phyloP scores from a whole-genome alignment of 2,797 vertebrate genomes.

The Capromys pilorides region DNA sequence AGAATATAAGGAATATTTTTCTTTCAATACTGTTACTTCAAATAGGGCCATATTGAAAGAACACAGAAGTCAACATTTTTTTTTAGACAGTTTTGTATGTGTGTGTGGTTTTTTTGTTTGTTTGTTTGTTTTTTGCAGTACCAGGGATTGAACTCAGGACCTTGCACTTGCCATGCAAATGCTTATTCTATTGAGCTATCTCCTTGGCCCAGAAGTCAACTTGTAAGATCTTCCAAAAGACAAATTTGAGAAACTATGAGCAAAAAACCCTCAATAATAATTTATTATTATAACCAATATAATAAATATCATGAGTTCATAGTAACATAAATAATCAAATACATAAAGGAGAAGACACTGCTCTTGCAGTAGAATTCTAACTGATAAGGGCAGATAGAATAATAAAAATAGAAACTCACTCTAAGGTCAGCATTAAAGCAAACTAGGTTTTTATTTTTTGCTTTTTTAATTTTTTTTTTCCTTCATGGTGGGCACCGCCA shows the following conservation, averaged over 20 bases:
- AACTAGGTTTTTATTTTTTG: neutral
- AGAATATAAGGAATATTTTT: neutral
- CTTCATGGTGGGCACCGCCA: too few species aligned
- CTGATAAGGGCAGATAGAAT: neutral
- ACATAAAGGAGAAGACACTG: neutral
- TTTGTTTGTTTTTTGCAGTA: too few species aligned
- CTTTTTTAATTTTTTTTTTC: too few species aligned
- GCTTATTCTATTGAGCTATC: too few species aligned
- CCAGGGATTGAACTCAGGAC: too few species aligned
- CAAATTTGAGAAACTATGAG: neutral
- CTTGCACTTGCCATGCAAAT: too few species aligned
- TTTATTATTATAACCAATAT: conserved; percentile 13
- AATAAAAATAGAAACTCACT: conserved; percentile 43
- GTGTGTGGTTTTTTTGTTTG: too few species aligned
- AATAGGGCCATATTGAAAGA: neutral
- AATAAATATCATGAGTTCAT: conserved; percentile 8
- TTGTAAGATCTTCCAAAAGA: neutral
- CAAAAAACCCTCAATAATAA: neutral
- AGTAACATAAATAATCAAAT: conserved; percentile 30
- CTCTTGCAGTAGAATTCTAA: neutral
- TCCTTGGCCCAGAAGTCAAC: neutral
- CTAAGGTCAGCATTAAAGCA: neutral
- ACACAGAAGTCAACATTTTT: neutral
- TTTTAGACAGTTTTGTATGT: too few species aligned
- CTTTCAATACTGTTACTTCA: neutral